Conservation (phyloP, 2,113 vertebrate species). For the Archocentrus centrarchus region DNA sequence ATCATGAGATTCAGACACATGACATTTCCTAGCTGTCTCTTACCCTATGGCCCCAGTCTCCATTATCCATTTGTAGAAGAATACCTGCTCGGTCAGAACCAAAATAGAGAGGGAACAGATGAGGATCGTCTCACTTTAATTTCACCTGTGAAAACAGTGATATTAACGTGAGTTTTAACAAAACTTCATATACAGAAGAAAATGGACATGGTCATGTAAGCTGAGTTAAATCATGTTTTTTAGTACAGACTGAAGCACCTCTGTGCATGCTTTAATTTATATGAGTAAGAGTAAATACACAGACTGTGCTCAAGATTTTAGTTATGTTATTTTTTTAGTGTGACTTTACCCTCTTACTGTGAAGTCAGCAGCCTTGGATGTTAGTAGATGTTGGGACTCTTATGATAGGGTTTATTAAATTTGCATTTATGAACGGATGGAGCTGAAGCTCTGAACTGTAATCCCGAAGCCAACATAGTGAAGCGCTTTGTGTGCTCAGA, state of each 20-base stretch:
- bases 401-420: background rate
- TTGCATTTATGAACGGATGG: background rate
- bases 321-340: background rate
- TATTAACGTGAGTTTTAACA: conserved; percentile 19
- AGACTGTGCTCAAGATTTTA: background rate
- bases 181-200: background rate
- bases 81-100: conserved; percentile 64
- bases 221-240: conserved; percentile 5
- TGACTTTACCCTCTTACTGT: background rate
- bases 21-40: conserved; percentile 66
- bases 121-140: conserved; percentile 35
- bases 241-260: background rate
- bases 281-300: background rate
- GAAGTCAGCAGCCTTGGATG: background rate
- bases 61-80: conserved; percentile 96
- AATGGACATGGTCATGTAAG: background rate
- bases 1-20: background rate
- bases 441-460: conserved; percentile 2
- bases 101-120: conserved; percentile 43
- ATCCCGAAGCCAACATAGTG: background rate
- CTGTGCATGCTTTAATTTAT: background rate
- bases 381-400: background rate
- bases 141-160: conserved; percentile 55
- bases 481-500: background rate
- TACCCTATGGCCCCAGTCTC: conserved; percentile 98